phyloP scores from a whole-genome alignment of 2,797 vertebrate genomes.

The Nothura maculosa region DNA sequence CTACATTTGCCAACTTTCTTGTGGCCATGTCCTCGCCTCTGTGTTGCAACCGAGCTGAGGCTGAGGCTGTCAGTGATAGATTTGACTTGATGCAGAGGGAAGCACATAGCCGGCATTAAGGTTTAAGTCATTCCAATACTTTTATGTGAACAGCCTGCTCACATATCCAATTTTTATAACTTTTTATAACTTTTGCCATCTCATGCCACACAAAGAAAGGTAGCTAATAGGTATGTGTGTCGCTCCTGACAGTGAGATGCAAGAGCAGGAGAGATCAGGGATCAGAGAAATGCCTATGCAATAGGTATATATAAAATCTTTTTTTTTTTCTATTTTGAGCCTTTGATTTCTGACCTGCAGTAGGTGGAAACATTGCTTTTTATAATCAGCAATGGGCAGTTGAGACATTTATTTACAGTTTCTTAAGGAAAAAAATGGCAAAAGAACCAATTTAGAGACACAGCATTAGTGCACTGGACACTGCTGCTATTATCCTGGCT shows the following conservation, averaged over 20 bases:
- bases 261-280: neutral
- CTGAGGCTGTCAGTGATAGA: neutral
- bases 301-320: neutral
- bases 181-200: neutral
- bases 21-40: neutral
- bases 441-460: conserved; percentile 14
- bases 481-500: neutral
- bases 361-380: neutral
- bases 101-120: neutral
- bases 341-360: neutral
- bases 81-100: neutral
- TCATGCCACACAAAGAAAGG: neutral
- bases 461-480: neutral
- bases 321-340: neutral
- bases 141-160: neutral
- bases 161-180: neutral
- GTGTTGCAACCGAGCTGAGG: neutral
- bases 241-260: neutral
- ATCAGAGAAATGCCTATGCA: neutral
- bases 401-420: conserved; percentile 20
- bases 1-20: neutral
- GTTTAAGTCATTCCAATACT: neutral
- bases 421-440: conserved; percentile 20
- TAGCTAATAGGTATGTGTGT: neutral
- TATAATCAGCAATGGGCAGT: conserved; percentile 16